A percentile compares a stretch with the other conserved stretches of the same genome.
Evolutionary conservation across 2,888 invertebrate genomes (phyloP).

Genomic region (Meteorus colon): DNA sequence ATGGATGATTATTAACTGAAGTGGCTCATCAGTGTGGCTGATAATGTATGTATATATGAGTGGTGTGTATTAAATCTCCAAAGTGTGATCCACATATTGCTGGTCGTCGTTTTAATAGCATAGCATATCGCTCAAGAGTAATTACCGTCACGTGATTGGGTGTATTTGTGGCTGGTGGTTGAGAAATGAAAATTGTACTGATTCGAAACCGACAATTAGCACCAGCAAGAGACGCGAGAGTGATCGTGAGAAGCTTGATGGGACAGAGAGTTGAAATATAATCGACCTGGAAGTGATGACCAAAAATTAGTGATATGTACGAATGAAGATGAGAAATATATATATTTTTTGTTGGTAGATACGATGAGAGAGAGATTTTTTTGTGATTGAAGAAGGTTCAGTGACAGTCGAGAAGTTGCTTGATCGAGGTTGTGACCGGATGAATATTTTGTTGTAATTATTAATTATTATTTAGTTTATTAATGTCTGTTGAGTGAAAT

Average conservation of each 20-base stretch:
- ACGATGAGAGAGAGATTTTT: too few species aligned
- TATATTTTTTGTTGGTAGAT: too few species aligned
- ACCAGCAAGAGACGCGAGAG: conserved; percentile 32
- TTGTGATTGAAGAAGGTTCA: too few species aligned
- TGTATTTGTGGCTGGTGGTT: conserved; percentile 30
- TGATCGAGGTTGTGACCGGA: too few species aligned
- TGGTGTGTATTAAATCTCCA: conserved; percentile 10
- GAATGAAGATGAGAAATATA: not conserved
- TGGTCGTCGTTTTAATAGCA: conserved; percentile 38
- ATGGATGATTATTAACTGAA: not conserved
- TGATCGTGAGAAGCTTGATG: conserved; percentile 35
- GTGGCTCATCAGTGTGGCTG: not conserved
- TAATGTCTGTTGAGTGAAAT: too few species aligned
- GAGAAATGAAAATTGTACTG: conserved; percentile 42
- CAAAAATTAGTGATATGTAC: not conserved
- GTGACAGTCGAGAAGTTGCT: too few species aligned
- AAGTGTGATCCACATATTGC: conserved; percentile 31
- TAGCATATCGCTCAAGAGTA: conserved; percentile 37
- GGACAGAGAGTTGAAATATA: conserved; percentile 1
- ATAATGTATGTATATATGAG: not conserved
- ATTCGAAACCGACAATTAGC: conserved; percentile 41
- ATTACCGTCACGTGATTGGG: conserved; percentile 40
- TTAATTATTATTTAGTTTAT: too few species aligned
- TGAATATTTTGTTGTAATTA: too few species aligned
- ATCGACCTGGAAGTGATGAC: not conserved